Base-by-base conservation (phyloP, 2,113 vertebrate species). In the Pardalotus punctatus region DNA sequence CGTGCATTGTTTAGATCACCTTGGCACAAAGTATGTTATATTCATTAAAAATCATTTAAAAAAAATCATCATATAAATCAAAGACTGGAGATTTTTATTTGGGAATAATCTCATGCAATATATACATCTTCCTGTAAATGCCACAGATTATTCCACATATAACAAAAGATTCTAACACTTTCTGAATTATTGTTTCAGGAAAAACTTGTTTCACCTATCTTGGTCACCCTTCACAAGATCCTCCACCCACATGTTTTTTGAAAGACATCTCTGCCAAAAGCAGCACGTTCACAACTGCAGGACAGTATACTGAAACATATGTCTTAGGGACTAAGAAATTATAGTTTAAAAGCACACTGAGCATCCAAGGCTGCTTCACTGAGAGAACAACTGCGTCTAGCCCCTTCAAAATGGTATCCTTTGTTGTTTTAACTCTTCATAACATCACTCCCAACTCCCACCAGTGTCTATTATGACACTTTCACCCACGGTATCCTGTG, bases 71-170 rank as follows among this genome's bases (percentile, higher is more conserved):
- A 60, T n/a, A 56, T 53, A 81, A 91, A n/a, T 81, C 6, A 2
- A 88, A 45, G 60, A 79, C 54, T 76, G 24, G 72, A 93, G 33
- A 56, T 43, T 82, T 96, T 97, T 94, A 80, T 86, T 92, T 96
- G 86, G 48, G 38, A 88, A 92, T 76, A 77, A 95, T 57, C 54
- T 69, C 64, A 62, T 35, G 61, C 57, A 94, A 94, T 53, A 90
- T 43, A 93, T 82, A 65, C 20, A 90, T 71, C 48, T 88, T 89
- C n/a, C 69, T 50, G 85, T 62, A 88, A 94, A 89, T 45, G 36
- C 58, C 24, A 54, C 65, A 67, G 80, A 50, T 9, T 1, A 54
- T 61, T 90, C 36, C 11, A 40, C 1, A 2, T 27, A 14, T 47
- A 77, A 23, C 22, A 40, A 73, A 65, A 14, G 33, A 50, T 56